Base-by-base conservation (phyloP, 2,888 invertebrate species). In the Microctonus aethiopoides region DNA sequence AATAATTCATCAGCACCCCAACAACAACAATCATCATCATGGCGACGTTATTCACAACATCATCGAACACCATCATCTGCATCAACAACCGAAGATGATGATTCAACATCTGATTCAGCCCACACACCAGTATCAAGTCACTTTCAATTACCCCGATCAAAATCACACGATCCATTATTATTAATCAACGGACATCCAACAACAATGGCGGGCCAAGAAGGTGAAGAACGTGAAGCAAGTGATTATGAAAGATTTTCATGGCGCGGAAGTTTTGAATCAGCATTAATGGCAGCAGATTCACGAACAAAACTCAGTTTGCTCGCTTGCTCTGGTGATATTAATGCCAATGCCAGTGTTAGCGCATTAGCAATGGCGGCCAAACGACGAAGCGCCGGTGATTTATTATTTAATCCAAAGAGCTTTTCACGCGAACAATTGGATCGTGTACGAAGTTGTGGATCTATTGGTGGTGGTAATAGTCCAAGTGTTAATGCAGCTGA, bases 191-290 rank as follows among this genome's bases (percentile, higher is more conserved):
- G 84, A 29, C 84, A 78, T 67, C 84, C 84, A 1, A 76, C 82
- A 3, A 75, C 79, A 0, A 78, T 75, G 0, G 56, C 76, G 0
- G 78, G 80, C 0, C 84, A 83, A 64, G 86, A 85, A 46, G 84
- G 84, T 13, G 84, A 84, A 60, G 86, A 86, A 72, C 81, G 87
- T 34, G 94, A 95, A 82, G 92, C 93, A 66, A 95, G 95, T 88
- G 95, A 95, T 83, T 93, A 95, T 88, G 96, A 96, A 85, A 89
- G 95, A 76, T 95, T 95, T 87, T 95, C 95, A 81, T 96, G 96
- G 96, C 91, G 95, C 73, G 96, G 96, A 77, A 95, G 95, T 87
- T 96, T 96, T 87, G 96, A 96, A 85, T 95, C 95, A n/a, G 95
- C 96, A 52, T 88, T 96, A 70, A 90, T 95, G 87, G 95, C 95